Evolutionary conservation across 2,797 vertebrate genomes (phyloP), one percentile per base, ranked within the genome.

Genomic region (Acanthurus leucopareius): DNA sequence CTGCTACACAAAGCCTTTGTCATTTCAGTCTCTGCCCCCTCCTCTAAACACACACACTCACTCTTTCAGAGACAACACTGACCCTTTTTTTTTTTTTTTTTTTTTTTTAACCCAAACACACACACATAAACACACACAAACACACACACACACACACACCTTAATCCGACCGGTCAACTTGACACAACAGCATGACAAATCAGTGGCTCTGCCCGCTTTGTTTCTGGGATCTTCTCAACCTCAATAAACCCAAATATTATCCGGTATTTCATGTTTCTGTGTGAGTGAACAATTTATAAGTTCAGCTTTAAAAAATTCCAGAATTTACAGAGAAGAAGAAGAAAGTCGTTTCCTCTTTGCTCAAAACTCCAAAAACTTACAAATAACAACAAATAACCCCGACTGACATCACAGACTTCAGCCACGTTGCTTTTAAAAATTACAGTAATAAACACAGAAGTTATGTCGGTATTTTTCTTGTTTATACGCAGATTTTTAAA

Each of bases 1-100:
- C 49, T 57, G 54, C 56, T 78, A 69, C 62, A 71, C 61, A 75
- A 80, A 74, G 32, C 68, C 17, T 54, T 48, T 16, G 22, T 25
- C 53, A 22, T 68, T 72, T 19, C 52, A 45, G 65, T 71, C 74
- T 81, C 74, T 57, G 25, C 61, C 59, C 60, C 51, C 44, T 56
- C 25, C 22, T 60, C 52, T 54, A 9, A 38, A 57, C 40, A 25
- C 58, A 20, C 52, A 54, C 61, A 25, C n/a, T 15, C 49, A 25
- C n/a, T 25, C 25, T 25, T 25, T 25, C 25, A 25, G 25, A 25
- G 25, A 25, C 25, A 25, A 25, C 25, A 25, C 25, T 25, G 25
- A 25, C 25, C 25, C 25, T 25, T 25, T 25, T 25, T 25, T 25
- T 25, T 25, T 25, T n/a, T n/a, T n/a, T n/a, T n/a, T n/a, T n/a